A percentile compares a stretch with the other conserved stretches of the same genome.
phyloP scores from a whole-genome alignment of 2,797 vertebrate genomes.

The Tiaroga cobitis region DNA sequence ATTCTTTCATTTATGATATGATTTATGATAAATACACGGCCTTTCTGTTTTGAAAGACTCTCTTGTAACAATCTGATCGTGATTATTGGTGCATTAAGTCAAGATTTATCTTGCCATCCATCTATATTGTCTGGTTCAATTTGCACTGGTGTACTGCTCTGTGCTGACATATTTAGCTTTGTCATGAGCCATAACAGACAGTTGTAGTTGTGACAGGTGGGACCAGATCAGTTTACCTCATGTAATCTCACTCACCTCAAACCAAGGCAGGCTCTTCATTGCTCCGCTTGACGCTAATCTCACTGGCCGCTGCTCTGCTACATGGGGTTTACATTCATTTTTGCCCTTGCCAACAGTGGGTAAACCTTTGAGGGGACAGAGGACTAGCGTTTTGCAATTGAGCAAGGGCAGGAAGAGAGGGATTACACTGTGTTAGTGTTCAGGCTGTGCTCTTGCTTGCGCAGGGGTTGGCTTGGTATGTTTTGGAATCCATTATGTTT shows the following conservation, averaged over 20 bases:
- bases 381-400: slow-evolving; percentile 24
- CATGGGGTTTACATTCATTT: slow-evolving; percentile 38
- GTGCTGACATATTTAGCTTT: slow-evolving; percentile 45
- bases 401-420: slow-evolving; percentile 30
- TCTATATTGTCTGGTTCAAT: background rate
- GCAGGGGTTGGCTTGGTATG: background rate
- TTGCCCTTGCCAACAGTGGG: slow-evolving; percentile 50
- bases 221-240: slow-evolving; percentile 59
- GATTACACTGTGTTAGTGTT: slow-evolving; percentile 36
- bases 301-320: slow-evolving; percentile 45
- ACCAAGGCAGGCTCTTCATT: slow-evolving; percentile 52
- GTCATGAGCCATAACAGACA: slow-evolving; percentile 48
- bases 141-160: slow-evolving; percentile 6
- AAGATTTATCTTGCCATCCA: background rate
- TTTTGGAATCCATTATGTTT: background rate
- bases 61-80: background rate
- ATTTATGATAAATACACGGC: background rate
- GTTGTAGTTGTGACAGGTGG: slow-evolving; percentile 60
- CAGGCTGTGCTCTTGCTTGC: slow-evolving; percentile 13
- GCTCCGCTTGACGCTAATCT: slow-evolving; percentile 59
- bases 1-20: background rate
- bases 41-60: background rate
- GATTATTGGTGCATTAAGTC: background rate
- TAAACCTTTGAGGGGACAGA: slow-evolving; percentile 35
- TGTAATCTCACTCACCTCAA: slow-evolving; percentile 67